phyloP scores from a whole-genome alignment of 1,140 invertebrate species.

The Amphibalanus amphitrite region DNA sequence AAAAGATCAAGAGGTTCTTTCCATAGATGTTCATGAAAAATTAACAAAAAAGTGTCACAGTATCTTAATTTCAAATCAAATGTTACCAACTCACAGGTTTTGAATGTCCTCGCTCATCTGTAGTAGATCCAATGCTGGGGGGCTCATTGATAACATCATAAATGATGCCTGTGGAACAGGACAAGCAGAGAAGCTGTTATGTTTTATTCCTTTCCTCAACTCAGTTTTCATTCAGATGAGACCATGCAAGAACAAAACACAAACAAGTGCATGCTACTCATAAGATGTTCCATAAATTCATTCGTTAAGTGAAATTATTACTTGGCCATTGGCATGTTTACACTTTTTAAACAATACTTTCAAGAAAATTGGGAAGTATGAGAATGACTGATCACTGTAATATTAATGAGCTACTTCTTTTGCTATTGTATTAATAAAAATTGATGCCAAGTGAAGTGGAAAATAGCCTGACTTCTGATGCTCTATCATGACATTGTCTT shows the following conservation, averaged over 20 bases:
- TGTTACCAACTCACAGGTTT: slow-evolving; percentile 68
- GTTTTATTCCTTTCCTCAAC: not conserved
- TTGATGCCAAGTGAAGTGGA: too few species aligned
- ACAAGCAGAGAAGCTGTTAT: not conserved
- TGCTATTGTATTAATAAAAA: too few species aligned
- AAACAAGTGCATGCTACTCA: not conserved
- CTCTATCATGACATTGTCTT: too few species aligned
- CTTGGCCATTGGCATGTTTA: not conserved
- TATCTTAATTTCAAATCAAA: too few species aligned
- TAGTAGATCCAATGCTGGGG: slow-evolving; percentile 90
- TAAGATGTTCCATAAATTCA: too few species aligned
- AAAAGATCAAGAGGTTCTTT: too few species aligned
- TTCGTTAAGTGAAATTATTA: too few species aligned
- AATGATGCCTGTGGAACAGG: slow-evolving; percentile 59
- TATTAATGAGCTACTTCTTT: not conserved
- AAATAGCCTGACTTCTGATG: too few species aligned
- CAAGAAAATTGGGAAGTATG: not conserved
- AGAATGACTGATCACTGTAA: not conserved
- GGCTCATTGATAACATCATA: slow-evolving; percentile 98
- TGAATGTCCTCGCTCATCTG: slow-evolving; percentile 89
- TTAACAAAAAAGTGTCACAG: too few species aligned
- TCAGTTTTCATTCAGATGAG: not conserved
- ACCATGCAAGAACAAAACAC: not conserved
- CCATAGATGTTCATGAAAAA: too few species aligned
- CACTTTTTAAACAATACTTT: not conserved